Conservation (phyloP, 1,140 invertebrate genomes). For the Copidosoma floridanum region DNA sequence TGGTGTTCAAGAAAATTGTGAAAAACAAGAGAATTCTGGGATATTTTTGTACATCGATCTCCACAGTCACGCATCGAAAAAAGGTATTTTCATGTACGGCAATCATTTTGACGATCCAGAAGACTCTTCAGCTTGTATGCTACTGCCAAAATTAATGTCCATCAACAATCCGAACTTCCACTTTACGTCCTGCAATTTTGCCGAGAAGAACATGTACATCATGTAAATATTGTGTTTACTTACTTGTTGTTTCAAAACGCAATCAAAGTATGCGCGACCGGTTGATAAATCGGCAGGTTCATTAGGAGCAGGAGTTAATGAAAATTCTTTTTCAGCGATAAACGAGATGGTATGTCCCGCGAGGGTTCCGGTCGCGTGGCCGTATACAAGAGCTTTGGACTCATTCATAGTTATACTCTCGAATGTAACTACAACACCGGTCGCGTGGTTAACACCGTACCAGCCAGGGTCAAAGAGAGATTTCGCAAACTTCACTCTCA, state of each 20-base stretch:
- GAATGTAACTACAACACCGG: conserved; percentile 95
- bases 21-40: conserved; percentile 51
- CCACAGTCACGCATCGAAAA: conserved; percentile 91
- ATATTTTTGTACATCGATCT: conserved; percentile 84
- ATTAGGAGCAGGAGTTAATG: too few species aligned
- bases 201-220: conserved; percentile 87
- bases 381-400: conserved; percentile 80
- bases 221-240: conserved; percentile 71
- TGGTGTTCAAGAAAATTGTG: conserved; percentile 23
- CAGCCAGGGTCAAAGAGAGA: conserved; percentile 64
- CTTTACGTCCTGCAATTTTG: conserved; percentile 89
- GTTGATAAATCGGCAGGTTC: too few species aligned
- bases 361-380: conserved; percentile 88
- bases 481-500: conserved; percentile 54
- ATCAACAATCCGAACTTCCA: conserved; percentile 91
- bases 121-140: conserved; percentile 80
- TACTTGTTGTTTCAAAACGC: too few species aligned
- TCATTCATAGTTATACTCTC: conserved; percentile 83
- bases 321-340: conserved; percentile 66
- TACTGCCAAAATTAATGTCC: conserved; percentile 84
- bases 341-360: conserved; percentile 80
- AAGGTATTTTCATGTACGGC: conserved; percentile 88
- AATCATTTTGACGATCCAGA: conserved; percentile 78
- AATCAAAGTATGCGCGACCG: too few species aligned
- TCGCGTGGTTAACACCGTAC: conserved; percentile 74